Conservation (phyloP, 2,113 vertebrate species). For the Pseudopipra pipra region DNA sequence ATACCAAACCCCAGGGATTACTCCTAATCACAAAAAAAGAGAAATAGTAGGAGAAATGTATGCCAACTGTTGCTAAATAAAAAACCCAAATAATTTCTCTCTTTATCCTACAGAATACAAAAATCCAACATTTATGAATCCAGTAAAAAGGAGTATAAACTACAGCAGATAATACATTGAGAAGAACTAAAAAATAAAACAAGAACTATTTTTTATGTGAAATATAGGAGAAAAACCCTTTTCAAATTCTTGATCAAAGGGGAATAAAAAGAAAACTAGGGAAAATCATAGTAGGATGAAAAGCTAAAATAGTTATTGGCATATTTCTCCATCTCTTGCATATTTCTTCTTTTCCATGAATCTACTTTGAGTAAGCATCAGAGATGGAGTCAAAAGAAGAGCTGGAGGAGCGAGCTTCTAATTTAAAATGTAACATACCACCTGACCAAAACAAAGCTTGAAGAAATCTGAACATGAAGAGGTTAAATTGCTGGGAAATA, state of each 20-base stretch:
- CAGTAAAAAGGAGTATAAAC: not conserved
- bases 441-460: not conserved
- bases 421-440: not conserved
- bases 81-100: not conserved
- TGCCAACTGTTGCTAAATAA: not conserved
- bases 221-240: not conserved
- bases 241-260: not conserved
- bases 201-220: not conserved
- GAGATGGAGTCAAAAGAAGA: not conserved
- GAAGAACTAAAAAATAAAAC: not conserved
- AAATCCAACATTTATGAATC: not conserved
- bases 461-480: not conserved
- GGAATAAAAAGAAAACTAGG: not conserved
- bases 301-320: not conserved
- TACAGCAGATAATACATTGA: not conserved
- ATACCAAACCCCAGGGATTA: not conserved
- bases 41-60: not conserved
- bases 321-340: not conserved
- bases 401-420: not conserved
- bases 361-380: not conserved
- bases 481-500: not conserved
- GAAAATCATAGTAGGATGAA: not conserved
- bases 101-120: not conserved
- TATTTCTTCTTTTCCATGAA: not conserved
- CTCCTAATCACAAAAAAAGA: not conserved